Base-by-base conservation (phyloP, 2,888 invertebrate species). In the Linyphia triangularis region DNA sequence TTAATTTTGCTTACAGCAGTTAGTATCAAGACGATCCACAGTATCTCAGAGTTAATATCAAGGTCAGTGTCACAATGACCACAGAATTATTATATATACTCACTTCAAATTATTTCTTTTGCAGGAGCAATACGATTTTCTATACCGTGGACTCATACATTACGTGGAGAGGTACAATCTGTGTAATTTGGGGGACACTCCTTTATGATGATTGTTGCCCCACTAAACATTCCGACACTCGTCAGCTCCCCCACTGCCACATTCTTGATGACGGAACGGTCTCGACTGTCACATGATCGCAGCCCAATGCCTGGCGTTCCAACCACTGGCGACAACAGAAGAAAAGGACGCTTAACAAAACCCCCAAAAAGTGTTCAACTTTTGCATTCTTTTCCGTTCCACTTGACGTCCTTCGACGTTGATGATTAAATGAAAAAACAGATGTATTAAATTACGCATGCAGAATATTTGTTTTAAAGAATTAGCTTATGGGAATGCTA, bases 101-200 rank as follows among this genome's bases (percentile, higher is more conserved):
- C n/a, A n/a, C n/a, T n/a, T n/a, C n/a, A n/a, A n/a, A n/a, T n/a
- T 22, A 30, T 33, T 81, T 24, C 7, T 13, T 51, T 84, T 94
- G 33, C 94, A 97, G 97, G 95, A 96, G 93, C 97, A 97, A 94
- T 97, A 97, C 93, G 97, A 97, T 94, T 97, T 97, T 94, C 94
- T 97, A 92, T 96, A 97, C 94, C 96, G 97, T 94, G 97, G 97
- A 93, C 96, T 97, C 93, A 95, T 91, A 30, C 91, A 91, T 72
- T 91, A 91, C 37, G 90, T 91, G 28, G 91, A 91, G 40, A 88
- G 89, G 63, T 90, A 90, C 88, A 90, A 90, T 63, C 72, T 91
- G 24, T 90, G 91, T 67, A 89, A 79, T 40, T 86, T 90, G 81
- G 89, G 90, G 24, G 91, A 91, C 77, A 91, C 91, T 33, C 91